Evolutionary conservation across 2,797 vertebrate species (phyloP).

Genomic region (Gymnodraco acuticeps): DNA sequence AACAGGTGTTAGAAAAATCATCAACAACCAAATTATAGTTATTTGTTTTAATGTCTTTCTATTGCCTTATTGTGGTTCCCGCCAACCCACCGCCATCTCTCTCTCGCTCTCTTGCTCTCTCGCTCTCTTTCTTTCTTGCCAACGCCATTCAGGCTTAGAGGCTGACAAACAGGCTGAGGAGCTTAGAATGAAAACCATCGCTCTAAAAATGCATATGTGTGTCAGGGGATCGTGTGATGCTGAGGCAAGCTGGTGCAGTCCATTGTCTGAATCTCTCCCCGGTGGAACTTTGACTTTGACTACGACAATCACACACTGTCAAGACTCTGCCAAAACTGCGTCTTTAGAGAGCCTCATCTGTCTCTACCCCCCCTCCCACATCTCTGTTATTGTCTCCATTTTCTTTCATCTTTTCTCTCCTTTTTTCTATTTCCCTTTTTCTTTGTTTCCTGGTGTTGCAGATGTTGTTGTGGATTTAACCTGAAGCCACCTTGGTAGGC

Average conservation of each 20-base stretch:
- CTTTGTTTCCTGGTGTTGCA: constrained; percentile 49
- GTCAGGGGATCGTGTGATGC: constrained; percentile 61
- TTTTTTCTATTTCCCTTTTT: constrained; percentile 3
- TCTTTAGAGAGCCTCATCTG: constrained; percentile 65
- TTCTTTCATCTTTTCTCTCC: constrained; percentile 36
- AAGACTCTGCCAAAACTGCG: constrained; percentile 61
- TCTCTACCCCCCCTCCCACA: constrained; percentile 21
- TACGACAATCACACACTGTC: constrained; percentile 67
- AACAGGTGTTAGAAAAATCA: background rate
- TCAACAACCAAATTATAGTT: constrained; percentile 22
- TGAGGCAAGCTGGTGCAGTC: constrained; percentile 68
- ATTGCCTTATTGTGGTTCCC: constrained; percentile 22
- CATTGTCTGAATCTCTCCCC: constrained; percentile 78
- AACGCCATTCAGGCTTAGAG: constrained; percentile 81
- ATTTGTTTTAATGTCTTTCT: constrained; percentile 35
- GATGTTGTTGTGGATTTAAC: constrained; percentile 64
- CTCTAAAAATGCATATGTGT: constrained; percentile 44
- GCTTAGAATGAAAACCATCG: constrained; percentile 75
- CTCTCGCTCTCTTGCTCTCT: constrained; percentile 28
- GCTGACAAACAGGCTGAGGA: constrained; percentile 75
- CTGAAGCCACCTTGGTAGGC: constrained; percentile 68
- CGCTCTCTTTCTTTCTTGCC: constrained; percentile 57
- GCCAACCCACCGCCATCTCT: constrained; percentile 34
- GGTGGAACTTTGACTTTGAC: constrained; percentile 80
- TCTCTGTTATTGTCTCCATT: constrained; percentile 49